Conservation (phyloP, 2,113 vertebrate species). For the Rhea americana region DNA sequence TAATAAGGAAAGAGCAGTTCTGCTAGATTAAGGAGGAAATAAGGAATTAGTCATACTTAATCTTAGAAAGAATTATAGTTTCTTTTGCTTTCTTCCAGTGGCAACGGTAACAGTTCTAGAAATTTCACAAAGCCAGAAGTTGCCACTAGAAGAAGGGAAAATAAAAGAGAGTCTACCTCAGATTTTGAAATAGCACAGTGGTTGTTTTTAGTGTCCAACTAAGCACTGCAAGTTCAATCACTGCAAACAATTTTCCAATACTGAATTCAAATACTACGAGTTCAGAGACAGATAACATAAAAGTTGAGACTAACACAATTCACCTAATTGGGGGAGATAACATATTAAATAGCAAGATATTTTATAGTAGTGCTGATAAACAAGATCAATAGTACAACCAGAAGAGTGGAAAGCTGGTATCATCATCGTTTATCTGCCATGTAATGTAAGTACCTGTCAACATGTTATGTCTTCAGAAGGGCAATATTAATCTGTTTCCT, state of each 20-base stretch:
- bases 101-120: neutral
- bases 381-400: slow-evolving; percentile 51
- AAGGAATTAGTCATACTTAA: neutral
- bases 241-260: slow-evolving; percentile 36
- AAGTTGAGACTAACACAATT: slow-evolving; percentile 38
- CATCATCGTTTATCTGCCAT: slow-evolving; percentile 29
- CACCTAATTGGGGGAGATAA: slow-evolving; percentile 38
- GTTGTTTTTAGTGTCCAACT: neutral
- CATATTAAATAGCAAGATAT: slow-evolving; percentile 26
- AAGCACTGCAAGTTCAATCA: neutral
- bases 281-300: slow-evolving; percentile 50
- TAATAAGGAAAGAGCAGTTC: neutral
- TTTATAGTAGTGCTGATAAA: slow-evolving; percentile 57
- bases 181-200: neutral
- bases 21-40: neutral
- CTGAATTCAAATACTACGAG: slow-evolving; percentile 1
- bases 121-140: neutral
- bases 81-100: neutral
- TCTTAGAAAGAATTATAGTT: neutral
- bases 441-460: slow-evolving; percentile 48
- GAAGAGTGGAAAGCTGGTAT: slow-evolving; percentile 56
- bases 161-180: neutral
- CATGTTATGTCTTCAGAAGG: slow-evolving; percentile 15
- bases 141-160: neutral
- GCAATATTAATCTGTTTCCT: slow-evolving; percentile 12